These are phyloP conservation scores for Drosophila saltans DNA, from an alignment of 1,140 invertebrate species.

Conservation along the genomic window DNA sequence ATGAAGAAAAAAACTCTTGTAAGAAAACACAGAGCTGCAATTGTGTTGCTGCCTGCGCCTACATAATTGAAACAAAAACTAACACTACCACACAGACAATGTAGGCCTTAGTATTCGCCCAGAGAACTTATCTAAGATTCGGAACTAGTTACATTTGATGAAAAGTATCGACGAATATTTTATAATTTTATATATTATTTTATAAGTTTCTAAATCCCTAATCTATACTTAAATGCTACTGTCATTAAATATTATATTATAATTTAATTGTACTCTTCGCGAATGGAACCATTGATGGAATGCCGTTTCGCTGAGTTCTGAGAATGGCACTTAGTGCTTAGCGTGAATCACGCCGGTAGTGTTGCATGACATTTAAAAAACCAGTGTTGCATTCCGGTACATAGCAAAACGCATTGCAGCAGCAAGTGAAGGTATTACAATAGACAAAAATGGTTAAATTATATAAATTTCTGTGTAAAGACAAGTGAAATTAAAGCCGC, in stretches of 20 bases:
- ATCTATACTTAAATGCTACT: no score
- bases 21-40: slow-evolving; percentile 52
- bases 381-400: slow-evolving; percentile 32
- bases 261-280: no score
- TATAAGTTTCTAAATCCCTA: no score
- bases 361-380: neutral
- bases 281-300: neutral
- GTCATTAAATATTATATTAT: no score
- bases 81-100: neutral
- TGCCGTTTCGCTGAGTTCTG: neutral
- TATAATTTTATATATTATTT: no score
- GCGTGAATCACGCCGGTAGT: slow-evolving; percentile 1
- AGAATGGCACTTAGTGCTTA: neutral
- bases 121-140: neutral
- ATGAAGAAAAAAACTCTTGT: slow-evolving; percentile 53
- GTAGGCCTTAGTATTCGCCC: neutral
- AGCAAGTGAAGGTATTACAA: slow-evolving; percentile 64
- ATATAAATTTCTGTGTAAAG: slow-evolving; percentile 57
- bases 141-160: neutral
- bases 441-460: slow-evolving; percentile 51
- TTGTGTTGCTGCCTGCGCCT: slow-evolving; percentile 42
- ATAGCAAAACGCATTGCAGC: slow-evolving; percentile 29
- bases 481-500: slow-evolving; percentile 32
- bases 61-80: slow-evolving; percentile 56
- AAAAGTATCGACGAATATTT: no score